Evolutionary conservation across 2,113 vertebrate genomes (phyloP).

Genomic region (Petrocephalus microphthalmus): DNA sequence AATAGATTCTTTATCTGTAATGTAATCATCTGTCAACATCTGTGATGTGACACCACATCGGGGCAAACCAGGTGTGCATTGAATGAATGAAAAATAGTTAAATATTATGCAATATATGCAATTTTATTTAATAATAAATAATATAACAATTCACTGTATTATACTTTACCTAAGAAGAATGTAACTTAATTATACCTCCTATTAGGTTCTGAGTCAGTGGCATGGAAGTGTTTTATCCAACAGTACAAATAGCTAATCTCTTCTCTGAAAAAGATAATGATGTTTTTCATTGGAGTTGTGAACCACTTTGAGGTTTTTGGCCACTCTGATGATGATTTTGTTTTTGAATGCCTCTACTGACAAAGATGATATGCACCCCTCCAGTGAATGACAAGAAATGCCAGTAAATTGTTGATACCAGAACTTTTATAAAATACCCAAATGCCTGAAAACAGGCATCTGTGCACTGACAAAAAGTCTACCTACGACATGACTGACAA

Average conservation of each 20-base stretch:
- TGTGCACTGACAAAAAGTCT: neutral
- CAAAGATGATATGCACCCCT: neutral
- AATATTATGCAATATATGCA: neutral
- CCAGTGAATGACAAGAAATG: neutral
- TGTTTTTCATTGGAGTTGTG: neutral
- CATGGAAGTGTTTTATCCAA: neutral
- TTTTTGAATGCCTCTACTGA: too few relatives aligned
- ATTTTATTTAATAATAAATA: neutral
- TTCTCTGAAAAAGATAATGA: neutral
- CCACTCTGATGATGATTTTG: too few relatives aligned
- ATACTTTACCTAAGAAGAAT: neutral
- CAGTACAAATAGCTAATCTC: neutral
- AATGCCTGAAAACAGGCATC: neutral
- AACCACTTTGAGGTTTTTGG: neutral
- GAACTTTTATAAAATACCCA: neutral
- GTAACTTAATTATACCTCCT: neutral
- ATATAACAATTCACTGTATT: neutral
- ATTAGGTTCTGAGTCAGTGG: neutral
- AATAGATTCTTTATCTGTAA: constrained; percentile 52
- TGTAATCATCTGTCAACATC: constrained; percentile 48
- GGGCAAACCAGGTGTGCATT: constrained; percentile 39
- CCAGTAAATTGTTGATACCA: neutral
- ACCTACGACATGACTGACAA: neutral
- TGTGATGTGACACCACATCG: constrained; percentile 44
- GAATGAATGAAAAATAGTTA: constrained; percentile 25